Evolutionary conservation across 1,140 invertebrate species (phyloP), one percentile per base, ranked within the genome.

Genomic region (Ceratina australensis): DNA sequence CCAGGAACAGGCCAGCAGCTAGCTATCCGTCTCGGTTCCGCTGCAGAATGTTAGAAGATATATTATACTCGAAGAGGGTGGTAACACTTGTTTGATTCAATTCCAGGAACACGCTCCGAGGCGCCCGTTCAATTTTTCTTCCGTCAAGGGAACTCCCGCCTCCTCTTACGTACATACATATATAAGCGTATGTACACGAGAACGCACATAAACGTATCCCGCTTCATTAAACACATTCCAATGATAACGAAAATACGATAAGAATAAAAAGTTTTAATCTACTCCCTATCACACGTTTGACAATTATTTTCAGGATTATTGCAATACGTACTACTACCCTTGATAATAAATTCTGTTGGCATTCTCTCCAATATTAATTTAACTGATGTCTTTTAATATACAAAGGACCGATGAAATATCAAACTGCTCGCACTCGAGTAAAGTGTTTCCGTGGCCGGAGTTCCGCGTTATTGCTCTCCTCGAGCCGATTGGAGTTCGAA

Each of bases 31-130:
- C 86, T 87, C 86, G 80, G 85, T 86, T 80, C 69, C 87, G 68
- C 72, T 61, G 80, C 66, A 74, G 82, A 84, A 87, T 86, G 79
- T 85, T 80, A 69, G 74, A 85, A 87, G 85, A 89, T 88, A 87
- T 89, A 89, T 89, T 89, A 88, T 82, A 72, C 84, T 79, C 81
- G 71, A 66, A 83, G 85, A 77, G 79, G 85, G 86, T 89, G 84
- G 88, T 86, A 89, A 90, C 89, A 90, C 88, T 90, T 89, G 89
- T 90, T 89, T 88, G 88, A 90, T 89, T 90, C 88, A 88, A 89
- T 90, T 89, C 87, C 78, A 74, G 82, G 87, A 90, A 89, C 78
- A 80, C 83, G 86, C 79, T 82, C 69, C 78, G 80, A 78, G 79
- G 80, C 84, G 82, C 77, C 82, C 63, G 80, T 85, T 87, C 87